Conservation (phyloP, 37 sponge, comb jelly and placozoan species). For the Hexactinellida sp. region DNA sequence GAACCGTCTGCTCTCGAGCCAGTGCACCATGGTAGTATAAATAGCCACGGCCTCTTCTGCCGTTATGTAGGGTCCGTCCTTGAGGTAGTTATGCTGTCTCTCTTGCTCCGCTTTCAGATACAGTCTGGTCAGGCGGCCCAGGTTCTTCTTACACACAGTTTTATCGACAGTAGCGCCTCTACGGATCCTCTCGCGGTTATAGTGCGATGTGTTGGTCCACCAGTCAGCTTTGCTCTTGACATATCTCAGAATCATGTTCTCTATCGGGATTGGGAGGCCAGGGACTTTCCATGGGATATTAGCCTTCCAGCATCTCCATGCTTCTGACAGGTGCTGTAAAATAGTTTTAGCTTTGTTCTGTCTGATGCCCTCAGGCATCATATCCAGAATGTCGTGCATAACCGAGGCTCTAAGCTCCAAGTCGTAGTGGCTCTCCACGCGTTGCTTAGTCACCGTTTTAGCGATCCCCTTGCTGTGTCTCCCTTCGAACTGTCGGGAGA, state of each 20-base stretch:
- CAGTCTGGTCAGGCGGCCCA: constrained; percentile 88
- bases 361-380: constrained; percentile 99
- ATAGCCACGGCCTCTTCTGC: constrained; percentile 99
- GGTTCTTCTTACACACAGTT: constrained; percentile 99
- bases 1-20: constrained; percentile 97
- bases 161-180: constrained; percentile 98
- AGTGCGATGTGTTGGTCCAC: constrained; percentile 99
- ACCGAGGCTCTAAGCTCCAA: constrained; percentile 92
- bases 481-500: constrained; percentile 96
- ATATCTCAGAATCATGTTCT: constrained; percentile 99
- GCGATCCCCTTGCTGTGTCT: constrained; percentile 96
- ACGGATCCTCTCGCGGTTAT: constrained; percentile 93
- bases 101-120: constrained; percentile 99
- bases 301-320: constrained; percentile 99
- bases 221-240: constrained; percentile 99
- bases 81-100: constrained; percentile 97
- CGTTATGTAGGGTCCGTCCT: constrained; percentile 95
- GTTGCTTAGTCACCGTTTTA: constrained; percentile 97
- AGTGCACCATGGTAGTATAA: constrained; percentile 97
- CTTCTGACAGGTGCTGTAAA: constrained; percentile 94
- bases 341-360: constrained; percentile 98
- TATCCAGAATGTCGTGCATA: constrained; percentile 99
- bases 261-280: constrained; percentile 89
- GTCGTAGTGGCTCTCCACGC: constrained; percentile 98
- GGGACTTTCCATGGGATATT: constrained; percentile 99